Evolutionary conservation across 1,140 invertebrate genomes (phyloP).

Genomic region (Cyclargus thomasi): DNA sequence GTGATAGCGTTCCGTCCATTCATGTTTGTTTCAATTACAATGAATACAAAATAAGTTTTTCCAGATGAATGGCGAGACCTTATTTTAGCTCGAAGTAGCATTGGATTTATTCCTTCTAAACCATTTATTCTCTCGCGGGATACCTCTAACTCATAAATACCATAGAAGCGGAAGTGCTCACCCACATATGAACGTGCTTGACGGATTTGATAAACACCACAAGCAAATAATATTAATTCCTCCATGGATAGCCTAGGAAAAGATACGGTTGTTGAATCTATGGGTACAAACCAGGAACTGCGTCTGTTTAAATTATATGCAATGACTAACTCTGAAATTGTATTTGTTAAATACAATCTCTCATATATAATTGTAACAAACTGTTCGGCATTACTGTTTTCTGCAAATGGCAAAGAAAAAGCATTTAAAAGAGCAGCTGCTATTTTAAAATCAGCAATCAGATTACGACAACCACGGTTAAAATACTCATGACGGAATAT

Average conservation of each 20-base stretch:
- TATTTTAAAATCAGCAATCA: constrained; percentile 33
- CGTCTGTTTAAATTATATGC: constrained; percentile 28
- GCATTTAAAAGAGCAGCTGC: constrained; percentile 34
- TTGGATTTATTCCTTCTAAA: constrained; percentile 24
- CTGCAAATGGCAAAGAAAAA: constrained; percentile 22
- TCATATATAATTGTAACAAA: constrained; percentile 29
- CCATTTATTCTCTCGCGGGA: constrained; percentile 22
- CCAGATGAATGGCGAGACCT: constrained; percentile 21
- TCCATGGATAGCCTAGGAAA: constrained; percentile 27
- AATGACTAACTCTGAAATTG: constrained; percentile 20
- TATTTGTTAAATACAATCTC: constrained; percentile 24
- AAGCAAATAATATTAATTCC: constrained; percentile 29
- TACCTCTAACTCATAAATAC: constrained; percentile 26
- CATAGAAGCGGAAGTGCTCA: constrained; percentile 27
- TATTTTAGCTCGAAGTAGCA: constrained; percentile 28
- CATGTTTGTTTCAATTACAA: constrained; percentile 24
- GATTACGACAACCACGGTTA: constrained; percentile 25
- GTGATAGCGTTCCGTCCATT: constrained; percentile 16
- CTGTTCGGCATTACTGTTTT: constrained; percentile 28
- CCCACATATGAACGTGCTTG: constrained; percentile 27
- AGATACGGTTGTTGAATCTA: constrained; percentile 22
- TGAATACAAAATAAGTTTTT: constrained; percentile 26
- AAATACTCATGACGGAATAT: constrained; percentile 35
- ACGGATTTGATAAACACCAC: constrained; percentile 28
- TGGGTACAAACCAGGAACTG: constrained; percentile 25